These are phyloP conservation scores for Mormyrus lacerda DNA, from an alignment of 2,113 vertebrate species.

Conservation along the genomic window DNA sequence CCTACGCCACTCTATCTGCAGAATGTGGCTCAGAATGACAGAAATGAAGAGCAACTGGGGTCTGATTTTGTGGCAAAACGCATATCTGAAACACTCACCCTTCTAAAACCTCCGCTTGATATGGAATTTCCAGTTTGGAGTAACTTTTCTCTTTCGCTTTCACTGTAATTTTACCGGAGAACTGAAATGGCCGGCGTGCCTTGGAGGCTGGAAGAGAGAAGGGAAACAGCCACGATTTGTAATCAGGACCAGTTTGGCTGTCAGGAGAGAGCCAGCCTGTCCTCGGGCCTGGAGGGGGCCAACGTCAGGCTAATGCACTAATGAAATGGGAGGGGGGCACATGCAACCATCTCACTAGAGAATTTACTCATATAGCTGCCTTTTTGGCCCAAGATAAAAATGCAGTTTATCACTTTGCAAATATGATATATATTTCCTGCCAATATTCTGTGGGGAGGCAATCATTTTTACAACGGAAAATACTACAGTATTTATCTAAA, in stretches of 20 bases:
- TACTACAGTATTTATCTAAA: neutral
- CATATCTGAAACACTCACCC: conserved; percentile 66
- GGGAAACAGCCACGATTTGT: neutral
- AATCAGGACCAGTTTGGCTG: neutral
- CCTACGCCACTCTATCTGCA: neutral
- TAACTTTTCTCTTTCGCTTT: conserved; percentile 98
- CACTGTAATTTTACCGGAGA: conserved; percentile 96
- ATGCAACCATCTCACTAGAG: no score
- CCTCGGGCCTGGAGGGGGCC: no score
- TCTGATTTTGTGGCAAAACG: neutral
- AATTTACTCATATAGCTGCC: neutral
- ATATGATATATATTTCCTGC: no score
- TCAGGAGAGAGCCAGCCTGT: neutral
- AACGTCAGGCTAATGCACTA: neutral
- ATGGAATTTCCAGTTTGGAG: conserved; percentile 97
- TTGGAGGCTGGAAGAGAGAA: conserved; percentile 73
- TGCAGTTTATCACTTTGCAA: neutral
- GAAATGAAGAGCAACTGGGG: neutral
- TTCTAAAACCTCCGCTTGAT: conserved; percentile 95
- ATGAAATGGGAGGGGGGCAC: no score
- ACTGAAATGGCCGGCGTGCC: conserved; percentile 81
- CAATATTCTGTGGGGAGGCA: neutral
- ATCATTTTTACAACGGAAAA: neutral
- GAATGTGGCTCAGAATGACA: neutral
- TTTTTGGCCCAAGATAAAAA: neutral